phyloP scores from a whole-genome alignment of 2,797 vertebrate genomes.

The Poecile montanus region DNA sequence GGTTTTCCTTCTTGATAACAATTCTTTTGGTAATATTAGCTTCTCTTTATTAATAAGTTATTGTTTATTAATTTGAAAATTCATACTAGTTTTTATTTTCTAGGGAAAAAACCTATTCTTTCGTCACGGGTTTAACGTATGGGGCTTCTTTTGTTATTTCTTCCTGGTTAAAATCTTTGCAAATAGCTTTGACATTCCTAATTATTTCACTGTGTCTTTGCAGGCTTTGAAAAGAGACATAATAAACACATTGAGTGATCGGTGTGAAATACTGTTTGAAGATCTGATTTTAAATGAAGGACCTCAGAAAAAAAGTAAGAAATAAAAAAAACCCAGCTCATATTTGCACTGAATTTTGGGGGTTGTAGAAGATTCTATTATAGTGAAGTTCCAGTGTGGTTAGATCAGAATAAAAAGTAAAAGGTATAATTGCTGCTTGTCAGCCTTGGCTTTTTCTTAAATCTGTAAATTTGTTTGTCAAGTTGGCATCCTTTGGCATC shows the following conservation, averaged over 20 bases:
- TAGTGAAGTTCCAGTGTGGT: background rate
- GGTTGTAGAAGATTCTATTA: background rate
- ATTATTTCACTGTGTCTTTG: background rate
- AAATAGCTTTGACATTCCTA: background rate
- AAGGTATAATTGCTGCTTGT: background rate
- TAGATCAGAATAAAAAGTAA: background rate
- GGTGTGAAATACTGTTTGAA: conserved; percentile 91
- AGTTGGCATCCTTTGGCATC: background rate
- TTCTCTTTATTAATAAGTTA: background rate
- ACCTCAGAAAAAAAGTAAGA: conserved; percentile 77
- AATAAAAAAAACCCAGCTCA: background rate
- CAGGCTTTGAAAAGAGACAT: conserved; percentile 92
- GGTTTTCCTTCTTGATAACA: background rate
- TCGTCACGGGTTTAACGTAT: background rate
- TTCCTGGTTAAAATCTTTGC: background rate
- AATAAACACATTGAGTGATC: conserved; percentile 86
- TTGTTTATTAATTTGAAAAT: background rate
- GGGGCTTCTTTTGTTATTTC: background rate
- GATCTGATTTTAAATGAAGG: conserved; percentile 83
- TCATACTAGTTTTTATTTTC: background rate
- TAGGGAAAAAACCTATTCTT: background rate
- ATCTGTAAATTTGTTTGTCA: background rate
- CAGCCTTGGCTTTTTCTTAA: background rate
- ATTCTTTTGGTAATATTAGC: background rate
- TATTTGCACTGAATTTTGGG: background rate